Conservation (phyloP, 2,113 vertebrate species). For the Cygnus buccinator region DNA sequence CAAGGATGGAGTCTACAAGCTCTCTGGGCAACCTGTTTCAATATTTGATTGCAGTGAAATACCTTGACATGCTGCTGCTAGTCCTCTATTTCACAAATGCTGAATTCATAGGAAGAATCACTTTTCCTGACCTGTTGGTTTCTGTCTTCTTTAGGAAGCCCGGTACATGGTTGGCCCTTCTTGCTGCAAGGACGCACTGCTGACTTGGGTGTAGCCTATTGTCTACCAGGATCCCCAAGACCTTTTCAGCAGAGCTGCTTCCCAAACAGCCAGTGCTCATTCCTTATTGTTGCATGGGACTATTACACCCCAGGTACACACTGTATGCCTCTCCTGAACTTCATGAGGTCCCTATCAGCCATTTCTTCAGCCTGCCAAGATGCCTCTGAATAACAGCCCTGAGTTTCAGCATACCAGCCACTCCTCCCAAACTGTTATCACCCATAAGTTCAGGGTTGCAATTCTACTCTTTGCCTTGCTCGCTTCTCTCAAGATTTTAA, state of each 20-base stretch:
- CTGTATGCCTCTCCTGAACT: not conserved
- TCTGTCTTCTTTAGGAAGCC: not conserved
- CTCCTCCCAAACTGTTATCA: not conserved
- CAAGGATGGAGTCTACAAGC: not conserved
- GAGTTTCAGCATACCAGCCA: not conserved
- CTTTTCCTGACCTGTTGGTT: not conserved
- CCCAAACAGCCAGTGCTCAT: not conserved
- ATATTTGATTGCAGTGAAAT: not conserved
- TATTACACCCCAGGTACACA: not conserved
- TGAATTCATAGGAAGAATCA: not conserved
- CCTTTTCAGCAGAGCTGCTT: not conserved
- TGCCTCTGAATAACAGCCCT: not conserved
- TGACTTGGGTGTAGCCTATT: not conserved
- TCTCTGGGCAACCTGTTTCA: not conserved
- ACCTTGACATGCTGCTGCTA: not conserved
- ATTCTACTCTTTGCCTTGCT: not conserved
- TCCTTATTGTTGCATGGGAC: not conserved
- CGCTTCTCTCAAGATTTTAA: not conserved
- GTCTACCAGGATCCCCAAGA: not conserved
- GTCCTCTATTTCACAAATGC: not conserved
- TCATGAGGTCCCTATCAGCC: not conserved
- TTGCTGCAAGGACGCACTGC: not conserved
- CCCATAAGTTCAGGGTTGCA: not conserved
- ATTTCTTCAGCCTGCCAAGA: not conserved
- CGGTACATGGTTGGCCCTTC: not conserved